These are phyloP conservation scores for Apamea sordens DNA, from an alignment of 2,888 invertebrate species.

Conservation along the genomic window DNA sequence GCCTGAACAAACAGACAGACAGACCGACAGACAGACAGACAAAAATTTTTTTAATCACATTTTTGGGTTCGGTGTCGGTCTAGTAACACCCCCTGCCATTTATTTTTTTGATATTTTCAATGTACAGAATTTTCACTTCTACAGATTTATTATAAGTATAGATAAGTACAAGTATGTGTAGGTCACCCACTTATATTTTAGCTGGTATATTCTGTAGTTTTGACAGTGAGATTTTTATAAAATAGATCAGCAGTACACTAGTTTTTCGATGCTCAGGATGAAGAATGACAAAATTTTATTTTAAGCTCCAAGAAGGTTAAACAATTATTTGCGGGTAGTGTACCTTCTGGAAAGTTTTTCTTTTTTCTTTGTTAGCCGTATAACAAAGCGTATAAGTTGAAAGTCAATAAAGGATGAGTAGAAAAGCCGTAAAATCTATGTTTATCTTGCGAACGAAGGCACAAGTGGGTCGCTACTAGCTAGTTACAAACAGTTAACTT, in stretches of 20 bases:
- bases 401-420: constrained; percentile 63
- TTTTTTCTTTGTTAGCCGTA: constrained; percentile 24
- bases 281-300: background rate
- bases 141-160: no score
- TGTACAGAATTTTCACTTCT: no score
- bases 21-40: no score
- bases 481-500: constrained; percentile 60
- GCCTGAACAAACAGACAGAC: no score
- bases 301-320: background rate
- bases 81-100: no score
- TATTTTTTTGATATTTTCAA: no score
- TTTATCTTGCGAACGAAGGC: constrained; percentile 60
- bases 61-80: no score
- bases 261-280: background rate
- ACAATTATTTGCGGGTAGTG: background rate
- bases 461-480: constrained; percentile 58
- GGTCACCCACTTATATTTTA: background rate
- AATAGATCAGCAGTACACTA: no score
- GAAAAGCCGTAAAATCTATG: constrained; percentile 62
- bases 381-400: constrained; percentile 52
- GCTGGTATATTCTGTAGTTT: no score
- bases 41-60: no score
- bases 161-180: background rate
- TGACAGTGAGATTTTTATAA: no score
- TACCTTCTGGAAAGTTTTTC: constrained; percentile 7